Evolutionary conservation across 2,888 invertebrate genomes (phyloP), one percentile per base, ranked within the genome.

Genomic region (Girardia tigrina): DNA sequence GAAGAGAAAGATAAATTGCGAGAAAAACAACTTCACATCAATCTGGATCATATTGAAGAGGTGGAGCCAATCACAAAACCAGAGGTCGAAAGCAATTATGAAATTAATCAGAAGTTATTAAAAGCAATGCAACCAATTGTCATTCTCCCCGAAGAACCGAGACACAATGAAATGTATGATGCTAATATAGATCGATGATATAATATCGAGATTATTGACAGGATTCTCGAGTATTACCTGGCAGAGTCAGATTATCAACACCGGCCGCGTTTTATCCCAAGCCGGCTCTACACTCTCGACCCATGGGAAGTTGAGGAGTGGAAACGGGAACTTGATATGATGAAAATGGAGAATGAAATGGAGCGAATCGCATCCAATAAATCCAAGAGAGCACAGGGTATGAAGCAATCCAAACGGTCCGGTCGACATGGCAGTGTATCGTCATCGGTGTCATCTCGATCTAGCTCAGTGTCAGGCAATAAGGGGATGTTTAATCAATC

Each of bases 141-240:
- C 23, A 71, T 71, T 29, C 71, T 71, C 23, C 71, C 71, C 2
- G 29, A 29, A 29, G 29, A 71, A 29, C 71, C 71, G 4, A 2
- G 29, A 29, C 4, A 71, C 27, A 71, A 71, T 29, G 71, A 71
- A 28, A 71, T 71, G 71, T 71, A 71, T n/a, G n/a, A 56, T 8
- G n/a, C 23, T 56, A 56, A 6, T n/a, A 56, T 23, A 6, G 4
- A 23, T 56, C 23, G 4, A 12, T n/a, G n/a, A 6, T 56, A 56
- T 6, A 12, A 12, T 12, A 36, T 36, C 16, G 12, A 36, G 12
- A 12, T 8, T 36, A 36, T 36, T 36, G 36, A 36, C 23, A 56
- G 56, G 56, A 56, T 56, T 8, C 4, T 56, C 20, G 56, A 56
- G n/a, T 56, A 56, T 56, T 56, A 56, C 23, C n/a, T 56, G 8